Base-by-base conservation (phyloP, 2,797 vertebrate species). In the Carcharodon carcharias region DNA sequence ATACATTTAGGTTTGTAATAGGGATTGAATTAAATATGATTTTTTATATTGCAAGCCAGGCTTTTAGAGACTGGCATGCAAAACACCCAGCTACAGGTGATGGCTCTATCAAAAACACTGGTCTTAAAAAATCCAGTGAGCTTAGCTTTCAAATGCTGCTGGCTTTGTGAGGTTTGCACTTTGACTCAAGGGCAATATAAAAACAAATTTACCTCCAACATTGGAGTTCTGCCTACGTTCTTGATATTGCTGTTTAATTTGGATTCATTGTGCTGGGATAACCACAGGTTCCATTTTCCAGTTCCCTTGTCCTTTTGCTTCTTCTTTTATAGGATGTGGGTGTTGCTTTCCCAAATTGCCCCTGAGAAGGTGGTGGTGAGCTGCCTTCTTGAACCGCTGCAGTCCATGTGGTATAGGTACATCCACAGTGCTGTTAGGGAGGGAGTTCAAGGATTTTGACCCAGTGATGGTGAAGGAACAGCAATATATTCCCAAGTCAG, bases 161-260 rank as follows among this genome's bases (percentile, higher is more conserved):
- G 58, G 35, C 31, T 61, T 18, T 92, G 91, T 93, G 61, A 28
- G 61, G 21, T n/a, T 21, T 65, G 5, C n/a, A 93, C 3, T 45
- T 67, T 93, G 91, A 45, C 63, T 11, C 35, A 65, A 61, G 23
- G 0, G n/a, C 58, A n/a, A 40, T 65, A 65, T 92, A 65, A 92
- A 45, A 65, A 65, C 35, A 65, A 92, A 18, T 40, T 63, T 65
- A 40, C n/a, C 58, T 18, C 89, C 35, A 92, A 45, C 91, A 26
- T 21, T 65, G 21, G 26, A 40, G n/a, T 23, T 40, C 21, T 67
- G 21, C 7, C 63, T 65, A 16, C 8, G 45, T 45, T 93, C 0
- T 26, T 45, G 16, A 21, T 92, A 63, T 93, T 45, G 23, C 21
- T 93, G 91, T 67, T 93, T 93, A 40, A 93, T 93, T 93, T 93